phyloP scores from a whole-genome alignment of 2,113 vertebrate genomes.

The Tauraco erythrolophus region DNA sequence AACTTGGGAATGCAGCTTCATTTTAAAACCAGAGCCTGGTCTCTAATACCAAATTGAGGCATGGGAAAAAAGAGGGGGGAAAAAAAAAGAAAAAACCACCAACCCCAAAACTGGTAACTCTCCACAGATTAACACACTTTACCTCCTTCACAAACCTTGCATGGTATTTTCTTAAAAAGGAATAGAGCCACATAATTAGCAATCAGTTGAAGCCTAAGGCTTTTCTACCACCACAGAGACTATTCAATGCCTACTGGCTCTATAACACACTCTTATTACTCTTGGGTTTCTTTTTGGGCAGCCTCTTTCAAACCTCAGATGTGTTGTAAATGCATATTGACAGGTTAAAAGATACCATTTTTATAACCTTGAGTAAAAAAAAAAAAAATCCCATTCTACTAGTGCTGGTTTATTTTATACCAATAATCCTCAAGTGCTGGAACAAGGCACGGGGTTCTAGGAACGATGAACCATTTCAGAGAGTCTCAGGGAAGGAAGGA shows the following conservation, averaged over 20 bases:
- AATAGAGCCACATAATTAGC: conserved; percentile 63
- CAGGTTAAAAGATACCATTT: conserved; percentile 59
- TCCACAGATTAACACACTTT: conserved; percentile 41
- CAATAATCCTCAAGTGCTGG: neutral
- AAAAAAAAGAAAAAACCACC: neutral
- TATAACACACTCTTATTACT: conserved; percentile 18
- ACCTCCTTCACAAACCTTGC: conserved; percentile 44
- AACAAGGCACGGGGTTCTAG: neutral
- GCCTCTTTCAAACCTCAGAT: conserved; percentile 58
- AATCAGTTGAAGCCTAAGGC: conserved; percentile 64
- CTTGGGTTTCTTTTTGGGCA: conserved; percentile 57
- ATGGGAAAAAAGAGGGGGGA: neutral
- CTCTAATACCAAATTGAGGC: neutral
- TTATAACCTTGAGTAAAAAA: neutral
- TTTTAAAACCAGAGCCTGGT: neutral
- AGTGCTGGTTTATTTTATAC: neutral
- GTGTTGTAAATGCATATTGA: conserved; percentile 33
- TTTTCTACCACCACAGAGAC: conserved; percentile 52
- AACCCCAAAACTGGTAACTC: neutral
- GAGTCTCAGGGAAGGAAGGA: neutral
- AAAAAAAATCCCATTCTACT: neutral
- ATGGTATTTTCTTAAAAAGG: conserved; percentile 53
- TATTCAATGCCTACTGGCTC: conserved; percentile 51
- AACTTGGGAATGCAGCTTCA: neutral
- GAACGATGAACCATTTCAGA: neutral